Evolutionary conservation across 2,113 vertebrate genomes (phyloP).

Genomic region (Nipponia nippon): DNA sequence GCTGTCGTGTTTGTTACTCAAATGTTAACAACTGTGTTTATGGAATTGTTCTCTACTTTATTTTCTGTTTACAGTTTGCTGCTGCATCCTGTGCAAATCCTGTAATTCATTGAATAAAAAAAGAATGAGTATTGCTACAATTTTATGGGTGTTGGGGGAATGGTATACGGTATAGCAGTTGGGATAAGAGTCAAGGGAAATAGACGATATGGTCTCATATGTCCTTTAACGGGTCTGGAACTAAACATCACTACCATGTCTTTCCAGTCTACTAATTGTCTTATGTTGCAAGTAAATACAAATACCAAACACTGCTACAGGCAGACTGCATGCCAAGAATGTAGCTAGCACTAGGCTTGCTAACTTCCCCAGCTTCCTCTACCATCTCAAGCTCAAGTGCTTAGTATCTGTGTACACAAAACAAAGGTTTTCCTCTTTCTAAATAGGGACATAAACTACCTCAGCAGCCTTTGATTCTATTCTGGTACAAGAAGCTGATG

Average conservation of each 20-base stretch:
- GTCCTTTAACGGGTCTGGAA: slow-evolving; percentile 15
- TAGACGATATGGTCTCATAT: background rate
- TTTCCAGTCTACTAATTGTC: slow-evolving; percentile 42
- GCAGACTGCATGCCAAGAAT: slow-evolving; percentile 31
- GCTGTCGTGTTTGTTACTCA: background rate
- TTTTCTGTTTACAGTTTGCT: slow-evolving; percentile 8
- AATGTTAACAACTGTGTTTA: background rate
- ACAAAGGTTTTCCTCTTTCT: slow-evolving; percentile 60
- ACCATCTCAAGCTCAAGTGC: background rate
- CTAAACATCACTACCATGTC: slow-evolving; percentile 21
- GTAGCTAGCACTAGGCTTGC: background rate
- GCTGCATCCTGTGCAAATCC: slow-evolving; percentile 44
- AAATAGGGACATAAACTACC: slow-evolving; percentile 20
- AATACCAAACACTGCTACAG: background rate
- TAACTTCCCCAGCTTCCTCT: slow-evolving; percentile 32
- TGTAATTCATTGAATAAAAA: slow-evolving; percentile 5
- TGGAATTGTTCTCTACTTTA: background rate
- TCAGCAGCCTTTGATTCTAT: slow-evolving; percentile 52
- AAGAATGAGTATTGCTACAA: background rate
- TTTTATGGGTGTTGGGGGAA: slow-evolving; percentile 23
- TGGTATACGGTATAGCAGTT: background rate
- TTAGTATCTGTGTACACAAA: background rate
- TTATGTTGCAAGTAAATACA: background rate
- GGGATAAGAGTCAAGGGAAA: slow-evolving; percentile 17
- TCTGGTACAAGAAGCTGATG: background rate